These are phyloP conservation scores for Littorina saxatilis DNA, from an alignment of 1,140 invertebrate species.

Conservation along the genomic window DNA sequence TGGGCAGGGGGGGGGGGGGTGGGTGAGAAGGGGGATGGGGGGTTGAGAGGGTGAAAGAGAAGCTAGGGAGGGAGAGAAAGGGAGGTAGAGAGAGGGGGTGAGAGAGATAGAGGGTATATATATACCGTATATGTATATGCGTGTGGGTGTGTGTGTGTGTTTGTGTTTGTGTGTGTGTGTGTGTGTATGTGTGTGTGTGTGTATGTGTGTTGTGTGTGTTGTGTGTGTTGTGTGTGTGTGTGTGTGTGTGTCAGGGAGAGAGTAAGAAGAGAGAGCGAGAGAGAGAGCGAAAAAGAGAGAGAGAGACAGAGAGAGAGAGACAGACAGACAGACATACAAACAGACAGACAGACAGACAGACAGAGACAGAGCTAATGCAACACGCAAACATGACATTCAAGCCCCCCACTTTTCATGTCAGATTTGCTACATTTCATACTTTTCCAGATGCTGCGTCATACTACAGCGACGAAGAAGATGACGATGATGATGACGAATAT, in stretches of 20 bases:
- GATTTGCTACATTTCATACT: no score
- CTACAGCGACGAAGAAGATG: background rate
- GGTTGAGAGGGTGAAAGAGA: background rate
- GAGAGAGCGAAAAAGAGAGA: no score
- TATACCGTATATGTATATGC: background rate
- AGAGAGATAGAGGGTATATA: background rate
- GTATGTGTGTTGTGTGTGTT: background rate
- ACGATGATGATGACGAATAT: background rate
- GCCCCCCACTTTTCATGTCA: no score
- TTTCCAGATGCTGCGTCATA: background rate
- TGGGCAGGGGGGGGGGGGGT: background rate
- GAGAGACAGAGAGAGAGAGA: slow-evolving; percentile 27
- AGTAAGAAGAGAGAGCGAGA: no score
- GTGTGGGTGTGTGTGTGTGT: background rate
- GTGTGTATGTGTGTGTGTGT: background rate
- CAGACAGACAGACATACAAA: slow-evolving; percentile 16
- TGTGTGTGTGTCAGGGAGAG: no score
- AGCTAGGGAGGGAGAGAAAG: background rate
- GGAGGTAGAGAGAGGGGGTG: no score
- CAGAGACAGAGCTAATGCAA: background rate
- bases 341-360: slow-evolving; percentile 28
- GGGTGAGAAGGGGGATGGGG: background rate
- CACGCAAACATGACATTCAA: background rate
- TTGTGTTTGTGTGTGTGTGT: no score
- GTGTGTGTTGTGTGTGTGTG: background rate